phyloP scores from a whole-genome alignment of 2,113 vertebrate genomes.

The Perccottus glenii region DNA sequence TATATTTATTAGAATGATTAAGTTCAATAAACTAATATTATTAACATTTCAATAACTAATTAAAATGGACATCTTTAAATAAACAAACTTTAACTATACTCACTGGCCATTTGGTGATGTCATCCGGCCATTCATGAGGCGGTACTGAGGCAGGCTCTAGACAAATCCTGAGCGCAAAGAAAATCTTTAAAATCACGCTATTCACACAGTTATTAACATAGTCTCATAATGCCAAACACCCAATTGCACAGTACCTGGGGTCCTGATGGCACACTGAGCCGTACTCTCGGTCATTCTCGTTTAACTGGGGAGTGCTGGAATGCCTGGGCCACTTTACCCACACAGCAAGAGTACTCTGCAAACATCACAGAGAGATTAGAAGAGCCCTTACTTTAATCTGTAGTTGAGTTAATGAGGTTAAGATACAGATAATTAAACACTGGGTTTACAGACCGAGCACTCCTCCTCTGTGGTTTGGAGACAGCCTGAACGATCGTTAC shows the following conservation, averaged over 20 bases:
- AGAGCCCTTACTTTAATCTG: background rate
- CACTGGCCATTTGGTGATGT: conserved; percentile 99
- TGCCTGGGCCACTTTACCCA: conserved; percentile 97
- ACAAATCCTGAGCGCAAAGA: conserved; percentile 84
- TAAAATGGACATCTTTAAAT: background rate
- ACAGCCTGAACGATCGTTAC: conserved; percentile 94
- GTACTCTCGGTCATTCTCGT: conserved; percentile 80
- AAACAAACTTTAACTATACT: conserved; percentile 52
- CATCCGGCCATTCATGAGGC: conserved; percentile 96
- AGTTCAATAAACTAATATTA: too few species aligned
- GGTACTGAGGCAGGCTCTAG: conserved; percentile 92
- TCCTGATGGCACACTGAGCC: conserved; percentile 98
- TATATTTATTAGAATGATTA: too few species aligned
- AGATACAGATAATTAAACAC: background rate
- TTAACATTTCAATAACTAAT: background rate
- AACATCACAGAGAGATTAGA: conserved; percentile 16
- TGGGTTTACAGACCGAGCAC: conserved; percentile 87
- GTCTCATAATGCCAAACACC: background rate
- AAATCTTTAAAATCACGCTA: background rate
- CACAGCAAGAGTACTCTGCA: conserved; percentile 91
- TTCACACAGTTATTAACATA: background rate
- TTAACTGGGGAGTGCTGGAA: conserved; percentile 85
- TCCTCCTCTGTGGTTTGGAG: conserved; percentile 94
- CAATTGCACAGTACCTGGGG: conserved; percentile 82
- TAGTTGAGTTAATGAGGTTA: background rate